phyloP scores from a whole-genome alignment of 1,140 invertebrate species.

The Daktulosphaira vitifoliae region DNA sequence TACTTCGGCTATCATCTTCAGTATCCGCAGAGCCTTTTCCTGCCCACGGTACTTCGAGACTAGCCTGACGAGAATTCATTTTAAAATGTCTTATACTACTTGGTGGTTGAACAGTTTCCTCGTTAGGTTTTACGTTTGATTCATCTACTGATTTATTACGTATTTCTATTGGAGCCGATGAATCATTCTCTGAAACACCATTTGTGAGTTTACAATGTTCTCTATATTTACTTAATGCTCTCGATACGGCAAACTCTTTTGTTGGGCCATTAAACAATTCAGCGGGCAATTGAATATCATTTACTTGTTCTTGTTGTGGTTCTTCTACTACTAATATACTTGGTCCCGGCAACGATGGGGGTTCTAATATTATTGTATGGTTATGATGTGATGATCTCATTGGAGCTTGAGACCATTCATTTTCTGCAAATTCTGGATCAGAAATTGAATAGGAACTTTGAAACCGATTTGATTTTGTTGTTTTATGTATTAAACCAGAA shows the following conservation, averaged over 20 bases:
- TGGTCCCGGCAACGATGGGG: background rate
- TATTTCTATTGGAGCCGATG: constrained; percentile 42
- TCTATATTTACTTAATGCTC: constrained; percentile 71
- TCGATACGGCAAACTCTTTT: constrained; percentile 74
- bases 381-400: background rate
- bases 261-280: constrained; percentile 54
- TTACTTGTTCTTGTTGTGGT: background rate
- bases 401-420: constrained; percentile 7
- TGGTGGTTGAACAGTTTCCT: background rate
- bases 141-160: constrained; percentile 29
- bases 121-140: constrained; percentile 22
- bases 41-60: constrained; percentile 64
- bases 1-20: constrained; percentile 73
- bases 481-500: constrained; percentile 69
- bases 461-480: constrained; percentile 38
- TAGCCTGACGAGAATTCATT: constrained; percentile 61
- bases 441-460: constrained; percentile 30
- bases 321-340: no score
- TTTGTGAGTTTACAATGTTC: constrained; percentile 51
- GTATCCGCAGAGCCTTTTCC: constrained; percentile 49
- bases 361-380: background rate
- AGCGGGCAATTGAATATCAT: constrained; percentile 44
- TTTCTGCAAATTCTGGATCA: constrained; percentile 28
- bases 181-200: constrained; percentile 46
- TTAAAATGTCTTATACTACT: constrained; percentile 17